Percentiles rank a stretch among this genome's conserved stretches.
phyloP scores from a whole-genome alignment of 2,888 invertebrate species.

The Metacarcinus magister region DNA sequence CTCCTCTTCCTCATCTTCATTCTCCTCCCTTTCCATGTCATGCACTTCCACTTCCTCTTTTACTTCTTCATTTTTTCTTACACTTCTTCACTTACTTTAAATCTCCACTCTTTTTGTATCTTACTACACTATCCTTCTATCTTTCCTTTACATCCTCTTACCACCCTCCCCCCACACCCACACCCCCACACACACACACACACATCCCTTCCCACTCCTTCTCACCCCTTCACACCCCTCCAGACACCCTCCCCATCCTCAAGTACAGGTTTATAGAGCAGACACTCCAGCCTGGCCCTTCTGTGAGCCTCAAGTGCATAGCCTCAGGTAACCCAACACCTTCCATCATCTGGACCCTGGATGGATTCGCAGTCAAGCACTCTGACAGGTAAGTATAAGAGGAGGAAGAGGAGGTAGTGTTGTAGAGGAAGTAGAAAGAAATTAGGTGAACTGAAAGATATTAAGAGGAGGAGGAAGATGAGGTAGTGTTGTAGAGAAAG shows the following conservation, averaged over 20 bases:
- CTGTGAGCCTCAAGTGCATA: conserved; percentile 82
- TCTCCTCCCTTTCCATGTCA: neutral
- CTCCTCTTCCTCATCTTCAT: neutral
- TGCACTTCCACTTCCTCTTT: neutral
- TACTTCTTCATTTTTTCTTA: neutral
- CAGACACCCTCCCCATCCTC: conserved; percentile 82
- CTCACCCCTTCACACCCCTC: neutral
- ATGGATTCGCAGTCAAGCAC: conserved; percentile 78
- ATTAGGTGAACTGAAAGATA: too few relatives aligned
- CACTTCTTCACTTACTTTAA: neutral
- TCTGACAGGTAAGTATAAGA: conserved; percentile 66
- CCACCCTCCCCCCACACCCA: too few relatives aligned
- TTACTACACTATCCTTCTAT: too few relatives aligned
- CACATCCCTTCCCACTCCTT: neutral
- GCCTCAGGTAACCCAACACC: conserved; percentile 82
- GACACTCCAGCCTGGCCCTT: conserved; percentile 81
- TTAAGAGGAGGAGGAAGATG: too few relatives aligned
- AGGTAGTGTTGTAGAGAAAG: too few relatives aligned
- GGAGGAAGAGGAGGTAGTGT: too few relatives aligned
- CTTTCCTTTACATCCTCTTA: too few relatives aligned
- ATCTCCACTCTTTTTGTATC: too few relatives aligned
- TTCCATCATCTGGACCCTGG: conserved; percentile 81
- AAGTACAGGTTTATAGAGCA: conserved; percentile 83
- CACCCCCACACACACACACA: neutral
- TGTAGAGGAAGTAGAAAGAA: too few relatives aligned